phyloP scores from a whole-genome alignment of 2,888 invertebrate genomes.

The Apotomis turbidana region DNA sequence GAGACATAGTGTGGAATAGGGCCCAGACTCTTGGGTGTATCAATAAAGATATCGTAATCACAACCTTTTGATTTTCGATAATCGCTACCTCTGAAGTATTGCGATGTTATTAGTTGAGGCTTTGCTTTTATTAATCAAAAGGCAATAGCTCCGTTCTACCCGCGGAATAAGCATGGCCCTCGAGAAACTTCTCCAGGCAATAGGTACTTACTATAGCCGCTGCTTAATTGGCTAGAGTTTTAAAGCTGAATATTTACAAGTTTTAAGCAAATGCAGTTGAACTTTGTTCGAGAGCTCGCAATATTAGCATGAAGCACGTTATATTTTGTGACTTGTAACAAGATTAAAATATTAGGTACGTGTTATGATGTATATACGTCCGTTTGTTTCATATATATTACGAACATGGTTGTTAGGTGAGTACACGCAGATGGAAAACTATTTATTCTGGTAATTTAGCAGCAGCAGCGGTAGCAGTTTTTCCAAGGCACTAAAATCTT shows the following conservation, averaged over 20 bases:
- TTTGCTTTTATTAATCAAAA: conserved; percentile 62
- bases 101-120: conserved; percentile 22
- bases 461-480: too few species aligned
- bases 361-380: too few species aligned
- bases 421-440: too few species aligned
- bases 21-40: background rate
- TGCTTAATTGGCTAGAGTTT: conserved; percentile 75
- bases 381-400: too few species aligned
- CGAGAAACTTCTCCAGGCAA: conserved; percentile 65
- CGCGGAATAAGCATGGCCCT: conserved; percentile 56
- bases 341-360: too few species aligned
- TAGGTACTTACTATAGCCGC: conserved; percentile 61
- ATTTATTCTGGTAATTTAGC: too few species aligned
- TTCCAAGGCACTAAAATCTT: too few species aligned
- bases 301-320: conserved; percentile 52
- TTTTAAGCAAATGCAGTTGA: conserved; percentile 69
- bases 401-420: too few species aligned
- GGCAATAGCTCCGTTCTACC: conserved; percentile 67
- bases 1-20: background rate
- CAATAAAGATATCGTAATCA: background rate
- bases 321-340: background rate
- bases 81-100: background rate
- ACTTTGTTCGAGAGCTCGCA: conserved; percentile 60
- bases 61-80: conserved; percentile 5
- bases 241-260: conserved; percentile 63